Percentiles rank a stretch among this genome's conserved stretches.
phyloP scores from a whole-genome alignment of 2,113 vertebrate species.

The Gymnogyps californianus region DNA sequence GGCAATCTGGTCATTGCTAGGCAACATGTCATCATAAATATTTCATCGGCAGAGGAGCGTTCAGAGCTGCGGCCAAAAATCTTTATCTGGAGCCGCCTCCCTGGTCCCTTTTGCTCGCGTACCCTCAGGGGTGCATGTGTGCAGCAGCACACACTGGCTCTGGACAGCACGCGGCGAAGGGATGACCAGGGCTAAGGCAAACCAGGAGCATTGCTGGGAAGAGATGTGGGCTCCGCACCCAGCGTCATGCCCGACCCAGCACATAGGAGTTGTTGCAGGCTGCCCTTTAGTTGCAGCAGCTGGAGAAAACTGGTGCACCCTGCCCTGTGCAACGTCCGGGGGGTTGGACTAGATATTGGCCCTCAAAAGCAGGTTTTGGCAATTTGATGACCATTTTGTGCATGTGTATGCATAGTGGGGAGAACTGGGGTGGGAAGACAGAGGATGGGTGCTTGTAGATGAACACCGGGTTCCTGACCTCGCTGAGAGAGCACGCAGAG shows the following conservation, averaged over 20 bases:
- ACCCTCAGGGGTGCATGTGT: not conserved
- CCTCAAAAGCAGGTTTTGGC: not conserved
- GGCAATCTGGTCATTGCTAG: constrained; percentile 72
- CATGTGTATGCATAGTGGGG: not conserved
- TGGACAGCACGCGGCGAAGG: fast-evolving
- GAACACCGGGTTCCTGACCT: not conserved
- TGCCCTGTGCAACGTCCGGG: fast-evolving
- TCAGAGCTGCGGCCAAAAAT: constrained; percentile 22
- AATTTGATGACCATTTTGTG: not conserved
- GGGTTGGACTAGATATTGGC: not conserved
- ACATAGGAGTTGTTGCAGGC: not conserved
- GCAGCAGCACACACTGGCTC: not conserved
- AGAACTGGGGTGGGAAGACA: not conserved
- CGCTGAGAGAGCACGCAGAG: fast-evolving
- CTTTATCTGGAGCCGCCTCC: not conserved
- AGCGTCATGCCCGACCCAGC: fast-evolving
- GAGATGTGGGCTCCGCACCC: not conserved
- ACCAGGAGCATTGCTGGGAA: not conserved
- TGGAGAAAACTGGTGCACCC: not conserved
- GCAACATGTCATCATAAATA: constrained; percentile 75
- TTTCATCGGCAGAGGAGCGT: constrained; percentile 52
- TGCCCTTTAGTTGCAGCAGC: not conserved
- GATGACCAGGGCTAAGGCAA: not conserved
- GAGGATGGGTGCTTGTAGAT: not conserved
- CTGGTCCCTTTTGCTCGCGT: fast-evolving